phyloP scores from a whole-genome alignment of 2,888 invertebrate species.

The Amblyjoppa fuscipennis region DNA sequence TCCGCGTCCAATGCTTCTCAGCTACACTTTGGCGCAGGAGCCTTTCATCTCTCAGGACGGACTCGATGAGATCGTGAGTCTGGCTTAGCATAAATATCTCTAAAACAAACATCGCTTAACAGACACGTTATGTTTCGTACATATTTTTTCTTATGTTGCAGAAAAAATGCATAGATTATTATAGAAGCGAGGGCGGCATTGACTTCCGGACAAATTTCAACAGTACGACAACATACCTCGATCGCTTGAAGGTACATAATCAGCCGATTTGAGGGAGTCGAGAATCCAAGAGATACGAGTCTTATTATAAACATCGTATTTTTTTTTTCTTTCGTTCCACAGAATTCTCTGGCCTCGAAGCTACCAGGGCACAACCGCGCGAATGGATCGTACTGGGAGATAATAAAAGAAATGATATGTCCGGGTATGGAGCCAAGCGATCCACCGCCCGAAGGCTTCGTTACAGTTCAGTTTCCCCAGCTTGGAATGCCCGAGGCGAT shows the following conservation, averaged over 20 bases:
- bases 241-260: conserved; percentile 90
- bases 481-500: conserved; percentile 91
- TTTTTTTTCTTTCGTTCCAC: conserved; percentile 56
- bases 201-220: conserved; percentile 90
- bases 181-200: conserved; percentile 90
- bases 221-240: conserved; percentile 91
- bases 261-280: neutral
- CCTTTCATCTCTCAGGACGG: conserved; percentile 92
- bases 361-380: conserved; percentile 92
- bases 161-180: conserved; percentile 94
- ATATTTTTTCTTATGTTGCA: conserved; percentile 75
- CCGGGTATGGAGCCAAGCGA: conserved; percentile 87
- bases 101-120: neutral
- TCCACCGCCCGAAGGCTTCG: conserved; percentile 87
- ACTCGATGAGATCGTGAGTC: conserved; percentile 91
- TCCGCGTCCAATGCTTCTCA: conserved; percentile 96
- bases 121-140: neutral
- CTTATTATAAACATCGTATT: neutral
- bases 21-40: conserved; percentile 94
- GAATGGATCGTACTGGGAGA: conserved; percentile 92
- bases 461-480: conserved; percentile 89
- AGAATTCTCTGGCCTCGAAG: conserved; percentile 91
- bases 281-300: neutral
- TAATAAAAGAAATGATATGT: conserved; percentile 91
- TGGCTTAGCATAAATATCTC: neutral